Conservation (phyloP, 1,140 invertebrate species). For the Ceratina japonica region DNA sequence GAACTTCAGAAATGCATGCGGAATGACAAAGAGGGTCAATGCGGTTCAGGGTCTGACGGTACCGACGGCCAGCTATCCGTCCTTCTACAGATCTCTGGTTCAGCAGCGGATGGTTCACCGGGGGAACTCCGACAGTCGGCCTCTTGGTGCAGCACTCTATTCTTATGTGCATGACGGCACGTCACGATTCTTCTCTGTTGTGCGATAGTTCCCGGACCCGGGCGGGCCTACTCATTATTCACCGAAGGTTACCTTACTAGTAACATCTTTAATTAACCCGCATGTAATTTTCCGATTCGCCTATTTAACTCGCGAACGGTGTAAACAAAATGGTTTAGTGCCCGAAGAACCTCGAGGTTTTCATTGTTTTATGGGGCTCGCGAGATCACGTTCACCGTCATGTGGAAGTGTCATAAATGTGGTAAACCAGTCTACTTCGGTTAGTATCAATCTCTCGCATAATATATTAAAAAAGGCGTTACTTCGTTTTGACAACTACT, state of each 20-base stretch:
- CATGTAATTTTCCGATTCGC: slow-evolving; percentile 55
- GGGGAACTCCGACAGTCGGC: too few relatives aligned
- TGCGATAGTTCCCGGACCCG: slow-evolving; percentile 26
- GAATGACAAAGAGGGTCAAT: too few relatives aligned
- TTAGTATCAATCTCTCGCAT: slow-evolving; percentile 75
- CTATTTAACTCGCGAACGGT: slow-evolving; percentile 16
- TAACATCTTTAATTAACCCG: slow-evolving; percentile 54
- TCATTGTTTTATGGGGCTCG: slow-evolving; percentile 20
- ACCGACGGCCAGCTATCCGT: too few relatives aligned
- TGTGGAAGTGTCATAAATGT: slow-evolving; percentile 94
- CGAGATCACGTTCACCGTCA: slow-evolving; percentile 67
- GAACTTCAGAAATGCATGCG: too few relatives aligned
- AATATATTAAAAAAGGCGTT: slow-evolving; percentile 32
- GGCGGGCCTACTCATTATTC: slow-evolving; percentile 27
- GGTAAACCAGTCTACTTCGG: slow-evolving; percentile 93
- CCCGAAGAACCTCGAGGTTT: not conserved
- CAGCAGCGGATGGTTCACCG: too few relatives aligned
- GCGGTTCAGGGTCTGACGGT: too few relatives aligned
- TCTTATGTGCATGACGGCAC: too few relatives aligned
- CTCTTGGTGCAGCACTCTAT: too few relatives aligned
- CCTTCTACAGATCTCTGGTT: too few relatives aligned
- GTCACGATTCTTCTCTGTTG: too few relatives aligned
- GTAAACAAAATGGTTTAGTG: slow-evolving; percentile 63
- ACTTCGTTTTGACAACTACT: slow-evolving; percentile 46
- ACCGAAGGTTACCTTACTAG: slow-evolving; percentile 49